phyloP scores from a whole-genome alignment of 2,797 vertebrate species.

The Cyclura pinguis region DNA sequence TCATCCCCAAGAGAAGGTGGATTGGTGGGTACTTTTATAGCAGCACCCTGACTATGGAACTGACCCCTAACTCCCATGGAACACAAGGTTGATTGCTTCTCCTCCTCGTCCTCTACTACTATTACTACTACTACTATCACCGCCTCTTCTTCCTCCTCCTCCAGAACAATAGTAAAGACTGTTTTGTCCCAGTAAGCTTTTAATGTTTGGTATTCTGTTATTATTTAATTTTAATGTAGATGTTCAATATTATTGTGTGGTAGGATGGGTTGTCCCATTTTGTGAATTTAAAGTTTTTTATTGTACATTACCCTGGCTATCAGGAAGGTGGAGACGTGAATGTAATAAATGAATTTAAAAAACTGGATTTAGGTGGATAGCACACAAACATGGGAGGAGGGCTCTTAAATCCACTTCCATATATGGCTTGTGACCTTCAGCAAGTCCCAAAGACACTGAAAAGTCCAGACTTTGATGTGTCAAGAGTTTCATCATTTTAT shows the following conservation, averaged over 20 bases:
- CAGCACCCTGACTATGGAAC: not conserved
- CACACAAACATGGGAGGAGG: not conserved
- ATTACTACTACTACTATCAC: no score
- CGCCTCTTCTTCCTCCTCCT: not conserved
- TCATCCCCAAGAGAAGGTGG: no score
- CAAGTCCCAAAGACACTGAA: not conserved
- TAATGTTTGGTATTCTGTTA: not conserved
- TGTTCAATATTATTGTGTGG: not conserved
- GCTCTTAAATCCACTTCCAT: not conserved
- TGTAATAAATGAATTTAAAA: not conserved
- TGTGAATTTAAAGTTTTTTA: not conserved
- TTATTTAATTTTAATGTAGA: not conserved
- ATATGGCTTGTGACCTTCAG: not conserved
- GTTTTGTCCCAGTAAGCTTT: not conserved
- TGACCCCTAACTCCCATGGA: no score
- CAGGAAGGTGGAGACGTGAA: not conserved
- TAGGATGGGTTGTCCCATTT: not conserved
- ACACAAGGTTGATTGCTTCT: no score
- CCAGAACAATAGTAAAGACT: not conserved
- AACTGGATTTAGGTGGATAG: not conserved
- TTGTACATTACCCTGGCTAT: not conserved
- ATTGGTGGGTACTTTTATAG: no score
- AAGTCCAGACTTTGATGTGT: not conserved
- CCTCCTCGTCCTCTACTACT: no score
- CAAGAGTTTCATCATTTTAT: no score